These are phyloP conservation scores for Scalopus aquaticus DNA, from an alignment of 2,113 vertebrate species.

Conservation along the genomic window DNA sequence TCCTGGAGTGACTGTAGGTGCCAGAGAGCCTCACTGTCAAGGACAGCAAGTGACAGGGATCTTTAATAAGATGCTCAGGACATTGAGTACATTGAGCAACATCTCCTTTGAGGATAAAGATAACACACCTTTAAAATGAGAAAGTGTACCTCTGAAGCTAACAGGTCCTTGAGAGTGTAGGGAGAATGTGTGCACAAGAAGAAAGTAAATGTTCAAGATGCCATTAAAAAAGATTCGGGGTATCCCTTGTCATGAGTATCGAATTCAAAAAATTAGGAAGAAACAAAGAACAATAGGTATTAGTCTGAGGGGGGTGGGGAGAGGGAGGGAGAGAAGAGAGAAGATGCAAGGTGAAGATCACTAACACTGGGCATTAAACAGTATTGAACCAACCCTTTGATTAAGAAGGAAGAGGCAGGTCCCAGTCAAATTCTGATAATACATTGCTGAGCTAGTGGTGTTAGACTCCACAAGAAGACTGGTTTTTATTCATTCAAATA, in stretches of 20 bases:
- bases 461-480: not conserved
- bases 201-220: not conserved
- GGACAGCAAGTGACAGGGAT: not conserved
- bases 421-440: not conserved
- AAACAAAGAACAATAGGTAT: not conserved
- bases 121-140: not conserved
- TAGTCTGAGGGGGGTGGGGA: not conserved
- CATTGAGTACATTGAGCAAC: not conserved
- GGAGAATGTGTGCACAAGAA: not conserved
- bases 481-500: not conserved
- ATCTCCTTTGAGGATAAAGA: not conserved
- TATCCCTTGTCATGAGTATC: not conserved
- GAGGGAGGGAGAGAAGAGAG: not conserved
- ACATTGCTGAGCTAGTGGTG: not conserved
- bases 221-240: not conserved
- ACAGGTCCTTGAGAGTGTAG: not conserved
- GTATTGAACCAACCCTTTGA: not conserved
- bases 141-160: not conserved
- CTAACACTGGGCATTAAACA: not conserved
- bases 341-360: not conserved
- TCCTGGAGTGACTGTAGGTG: not conserved
- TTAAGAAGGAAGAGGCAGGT: not conserved
- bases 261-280: not conserved
- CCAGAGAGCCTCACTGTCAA: not conserved
- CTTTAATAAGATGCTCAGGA: not conserved